Base-by-base conservation (phyloP, 2,797 vertebrate genomes). In the Notoglanidium macrostoma region DNA sequence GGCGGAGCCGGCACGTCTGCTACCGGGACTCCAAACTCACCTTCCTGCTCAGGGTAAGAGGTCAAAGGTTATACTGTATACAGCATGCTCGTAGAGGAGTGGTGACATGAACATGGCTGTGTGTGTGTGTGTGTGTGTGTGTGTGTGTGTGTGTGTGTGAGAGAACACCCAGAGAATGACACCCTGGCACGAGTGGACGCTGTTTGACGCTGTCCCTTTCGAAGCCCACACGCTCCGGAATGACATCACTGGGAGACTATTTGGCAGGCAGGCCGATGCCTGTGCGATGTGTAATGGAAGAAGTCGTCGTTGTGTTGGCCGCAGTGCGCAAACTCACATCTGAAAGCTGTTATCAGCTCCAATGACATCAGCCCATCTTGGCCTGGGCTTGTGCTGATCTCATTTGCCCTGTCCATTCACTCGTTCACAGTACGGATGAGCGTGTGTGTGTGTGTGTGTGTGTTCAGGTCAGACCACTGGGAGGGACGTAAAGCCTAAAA, bases 1-100 rank as follows among this genome's bases (percentile, higher is more conserved):
- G 98, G 32, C 98, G 96, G 89, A 98, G 96, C 91, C 96, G 98
- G 2, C 98, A 99, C 55, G 89, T 99, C 88, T 98, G 97, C 91
- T 99, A 99, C 94, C 95, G 98, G 88, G 97, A 99, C 86, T 99
- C 98, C 73, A 99, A 97, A 92, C 97, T 99, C 35, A 99, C 98
- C 46, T 99, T 99, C 93, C 90, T 99, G 68, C 93, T 99, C 0
- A 94, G 97, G 95, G 98, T 99, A 73, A 92, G 90, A 84, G 17
- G 51, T 74, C 29, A 83, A 68, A 61, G 29, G 55, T 32, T 57
- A 55, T 46, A 40, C 1, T 15, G 3, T 23, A 15, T 32, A 68
- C 19, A 3, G 8, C 35, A 32, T 46, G 10, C 17, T 23, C 0
- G 1, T 82, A 46, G 14, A 57, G 15, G 23, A 78, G n/a, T 26